Conservation (phyloP, 1,140 invertebrate species). For the Macrobrachium rosenbergii region DNA sequence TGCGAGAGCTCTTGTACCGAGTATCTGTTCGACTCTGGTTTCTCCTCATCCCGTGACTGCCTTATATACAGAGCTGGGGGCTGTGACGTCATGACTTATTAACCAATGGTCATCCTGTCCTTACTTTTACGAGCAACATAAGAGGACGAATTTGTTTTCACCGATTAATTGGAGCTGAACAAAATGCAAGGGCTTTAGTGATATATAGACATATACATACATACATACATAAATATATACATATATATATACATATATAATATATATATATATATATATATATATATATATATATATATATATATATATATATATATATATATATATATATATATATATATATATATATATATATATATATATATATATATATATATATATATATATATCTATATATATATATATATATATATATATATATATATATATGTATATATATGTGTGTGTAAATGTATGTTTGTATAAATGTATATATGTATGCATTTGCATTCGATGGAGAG, state of each 20-base stretch:
- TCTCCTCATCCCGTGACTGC: not conserved
- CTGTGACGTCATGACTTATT: slow-evolving; percentile 1
- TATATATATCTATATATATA: not conserved
- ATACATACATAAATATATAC: not conserved
- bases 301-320: not conserved
- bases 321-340: not conserved
- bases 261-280: not conserved
- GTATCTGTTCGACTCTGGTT: slow-evolving; percentile 1
- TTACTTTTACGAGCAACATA: not conserved
- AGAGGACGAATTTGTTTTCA: not conserved
- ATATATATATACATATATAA: not conserved
- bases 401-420: slow-evolving; percentile 2
- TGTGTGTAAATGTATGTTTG: not conserved
- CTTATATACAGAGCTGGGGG: not conserved
- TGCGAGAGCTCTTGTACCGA: slow-evolving; percentile 4
- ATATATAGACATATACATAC: not conserved
- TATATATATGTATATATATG: slow-evolving; percentile 16
- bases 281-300: not conserved
- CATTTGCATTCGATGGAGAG: no score
- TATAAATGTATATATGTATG: not conserved
- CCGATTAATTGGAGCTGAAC: not conserved
- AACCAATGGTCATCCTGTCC: not conserved
- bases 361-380: not conserved
- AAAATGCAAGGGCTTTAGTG: not conserved
- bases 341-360: slow-evolving; percentile 11